Evolutionary conservation across 2,888 invertebrate species (phyloP).

Genomic region (Drosophila anceps): DNA sequence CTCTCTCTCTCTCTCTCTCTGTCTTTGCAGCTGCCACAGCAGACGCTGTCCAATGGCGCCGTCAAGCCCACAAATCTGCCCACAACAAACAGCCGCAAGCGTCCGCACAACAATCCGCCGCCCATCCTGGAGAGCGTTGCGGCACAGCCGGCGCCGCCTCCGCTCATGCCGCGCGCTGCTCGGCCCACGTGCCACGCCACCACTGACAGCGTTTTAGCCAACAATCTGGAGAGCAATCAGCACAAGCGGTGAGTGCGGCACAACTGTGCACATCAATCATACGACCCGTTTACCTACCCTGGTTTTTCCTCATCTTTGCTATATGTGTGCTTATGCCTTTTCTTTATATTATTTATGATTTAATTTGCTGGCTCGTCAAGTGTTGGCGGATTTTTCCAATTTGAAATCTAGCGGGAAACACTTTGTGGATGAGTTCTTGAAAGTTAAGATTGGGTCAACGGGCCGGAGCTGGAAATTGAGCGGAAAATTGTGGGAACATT

Average conservation of each 20-base stretch:
- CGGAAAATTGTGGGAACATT: slow-evolving; percentile 1
- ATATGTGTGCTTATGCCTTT: slow-evolving; percentile 1
- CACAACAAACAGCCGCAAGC: slow-evolving; percentile 80
- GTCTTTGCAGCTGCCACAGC: slow-evolving; percentile 24
- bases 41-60: slow-evolving; percentile 76
- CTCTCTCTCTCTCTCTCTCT: background rate
- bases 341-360: slow-evolving; percentile 21
- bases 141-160: slow-evolving; percentile 80
- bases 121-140: slow-evolving; percentile 79
- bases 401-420: background rate
- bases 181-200: slow-evolving; percentile 63
- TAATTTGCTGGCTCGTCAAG: slow-evolving; percentile 4
- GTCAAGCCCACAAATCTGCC: slow-evolving; percentile 60
- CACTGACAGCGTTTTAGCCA: slow-evolving; percentile 71
- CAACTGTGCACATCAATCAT: slow-evolving; percentile 59
- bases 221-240: slow-evolving; percentile 81
- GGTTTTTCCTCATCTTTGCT: background rate
- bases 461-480: too few species aligned
- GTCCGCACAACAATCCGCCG: slow-evolving; percentile 83
- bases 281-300: slow-evolving; percentile 45
- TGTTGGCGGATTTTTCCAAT: background rate
- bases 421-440: background rate
- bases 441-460: background rate
- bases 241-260: slow-evolving; percentile 70
- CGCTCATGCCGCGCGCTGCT: slow-evolving; percentile 83